Conservation (phyloP, 23 tunicate genomes). For the Styela plicata region DNA sequence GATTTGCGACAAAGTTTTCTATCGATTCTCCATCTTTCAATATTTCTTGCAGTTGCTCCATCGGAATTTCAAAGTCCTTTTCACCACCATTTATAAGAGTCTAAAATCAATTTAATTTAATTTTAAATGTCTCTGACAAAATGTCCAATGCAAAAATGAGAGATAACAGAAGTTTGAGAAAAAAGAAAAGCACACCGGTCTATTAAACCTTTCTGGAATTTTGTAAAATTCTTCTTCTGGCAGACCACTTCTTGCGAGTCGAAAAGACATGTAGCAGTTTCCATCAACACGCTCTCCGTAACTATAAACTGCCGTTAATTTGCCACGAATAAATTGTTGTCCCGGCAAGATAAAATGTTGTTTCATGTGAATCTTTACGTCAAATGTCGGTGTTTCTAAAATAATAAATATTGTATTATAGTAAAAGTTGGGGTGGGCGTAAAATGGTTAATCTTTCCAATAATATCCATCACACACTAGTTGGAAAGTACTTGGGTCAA, state of each 20-base stretch:
- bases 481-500: too few species aligned
- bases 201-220: constrained; percentile 10
- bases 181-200: background rate
- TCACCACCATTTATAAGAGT: constrained; percentile 13
- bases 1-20: constrained; percentile 9
- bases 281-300: constrained; percentile 62
- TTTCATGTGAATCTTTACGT: constrained; percentile 35
- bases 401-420: background rate
- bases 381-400: constrained; percentile 55
- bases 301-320: constrained; percentile 41
- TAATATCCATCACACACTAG: too few species aligned
- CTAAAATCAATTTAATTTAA: too few species aligned
- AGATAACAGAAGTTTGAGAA: too few species aligned
- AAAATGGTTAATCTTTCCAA: too few species aligned
- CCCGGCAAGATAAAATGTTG: constrained; percentile 15
- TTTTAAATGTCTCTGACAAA: too few species aligned
- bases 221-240: constrained; percentile 25
- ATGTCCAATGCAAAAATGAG: too few species aligned
- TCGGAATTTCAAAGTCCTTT: constrained; percentile 6
- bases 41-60: background rate
- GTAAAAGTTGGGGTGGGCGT: too few species aligned
- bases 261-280: constrained; percentile 28
- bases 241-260: constrained; percentile 12
- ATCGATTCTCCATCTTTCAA: constrained; percentile 30
- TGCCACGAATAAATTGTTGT: constrained; percentile 18